Evolutionary conservation across 2,113 vertebrate species (phyloP).

Genomic region (Xiphophorus couchianus): DNA sequence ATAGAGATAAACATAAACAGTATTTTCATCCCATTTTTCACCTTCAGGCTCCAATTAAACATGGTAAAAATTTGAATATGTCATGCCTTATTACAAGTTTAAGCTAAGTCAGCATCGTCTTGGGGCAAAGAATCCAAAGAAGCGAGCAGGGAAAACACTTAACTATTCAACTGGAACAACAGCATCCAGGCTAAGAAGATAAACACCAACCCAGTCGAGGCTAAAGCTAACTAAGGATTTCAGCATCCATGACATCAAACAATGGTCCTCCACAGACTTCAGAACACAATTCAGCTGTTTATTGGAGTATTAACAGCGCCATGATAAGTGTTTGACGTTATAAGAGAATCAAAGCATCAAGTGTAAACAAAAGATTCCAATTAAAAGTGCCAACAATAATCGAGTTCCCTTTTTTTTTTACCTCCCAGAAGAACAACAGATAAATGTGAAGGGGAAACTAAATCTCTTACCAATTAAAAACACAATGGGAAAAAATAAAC

Average conservation of each 20-base stretch:
- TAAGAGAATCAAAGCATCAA: conserved; percentile 13
- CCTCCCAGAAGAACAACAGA: conserved; percentile 20
- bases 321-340: conserved; percentile 7
- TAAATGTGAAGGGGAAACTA: conserved; percentile 5
- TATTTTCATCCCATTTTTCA: conserved; percentile 8
- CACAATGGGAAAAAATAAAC: conserved; percentile 37
- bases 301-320: conserved; percentile 13
- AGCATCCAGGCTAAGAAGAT: conserved; percentile 45
- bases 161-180: conserved; percentile 68
- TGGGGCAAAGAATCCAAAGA: conserved; percentile 63
- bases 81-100: conserved; percentile 63
- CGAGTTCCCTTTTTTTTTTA: not conserved
- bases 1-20: conserved; percentile 49
- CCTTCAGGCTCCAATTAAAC: conserved; percentile 49
- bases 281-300: conserved; percentile 17
- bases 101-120: conserved; percentile 53
- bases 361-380: conserved; percentile 18
- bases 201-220: conserved; percentile 53
- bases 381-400: conserved; percentile 22
- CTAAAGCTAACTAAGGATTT: conserved; percentile 31
- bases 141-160: conserved; percentile 52
- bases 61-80: conserved; percentile 56
- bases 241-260: conserved; percentile 26
- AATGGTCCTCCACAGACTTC: not conserved
- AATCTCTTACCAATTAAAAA: conserved; percentile 35